A percentile compares a stretch with the other conserved stretches of the same genome.
phyloP scores from a whole-genome alignment of 2,113 vertebrate genomes.

The Puma concolor region DNA sequence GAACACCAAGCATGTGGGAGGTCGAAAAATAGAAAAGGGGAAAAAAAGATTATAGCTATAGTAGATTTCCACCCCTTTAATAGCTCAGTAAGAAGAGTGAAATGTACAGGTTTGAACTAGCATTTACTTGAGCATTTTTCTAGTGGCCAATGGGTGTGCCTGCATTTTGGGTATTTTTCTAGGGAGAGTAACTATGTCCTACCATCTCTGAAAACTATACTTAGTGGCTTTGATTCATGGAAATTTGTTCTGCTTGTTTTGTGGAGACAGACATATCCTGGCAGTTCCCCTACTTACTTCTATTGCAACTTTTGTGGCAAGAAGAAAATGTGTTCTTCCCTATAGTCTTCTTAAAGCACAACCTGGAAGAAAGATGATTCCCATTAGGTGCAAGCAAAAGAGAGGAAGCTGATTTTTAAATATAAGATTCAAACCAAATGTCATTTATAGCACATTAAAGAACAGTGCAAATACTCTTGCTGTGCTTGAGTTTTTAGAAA shows the following conservation, averaged over 20 bases:
- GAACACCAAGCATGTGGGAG: constrained; percentile 64
- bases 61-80: constrained; percentile 68
- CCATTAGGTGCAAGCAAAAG: constrained; percentile 45
- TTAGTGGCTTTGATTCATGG: constrained; percentile 80
- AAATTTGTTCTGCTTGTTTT: constrained; percentile 78
- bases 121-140: constrained; percentile 71
- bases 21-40: constrained; percentile 66
- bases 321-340: constrained; percentile 64
- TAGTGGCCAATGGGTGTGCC: constrained; percentile 71
- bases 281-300: constrained; percentile 66
- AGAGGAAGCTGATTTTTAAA: constrained; percentile 50
- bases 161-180: constrained; percentile 73
- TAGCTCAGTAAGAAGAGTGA: constrained; percentile 64
- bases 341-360: constrained; percentile 47
- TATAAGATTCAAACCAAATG: constrained; percentile 68
- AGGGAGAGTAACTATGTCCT: constrained; percentile 76
- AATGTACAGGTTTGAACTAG: constrained; percentile 71
- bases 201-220: constrained; percentile 77
- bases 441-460: constrained; percentile 43
- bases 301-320: constrained; percentile 59
- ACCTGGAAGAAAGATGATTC: constrained; percentile 71
- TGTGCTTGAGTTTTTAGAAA: constrained; percentile 64
- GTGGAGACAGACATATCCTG: constrained; percentile 71
- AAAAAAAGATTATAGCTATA: constrained; percentile 67
- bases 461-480: constrained; percentile 41